Percentiles rank a stretch among this genome's conserved stretches.
These are phyloP conservation scores for Oncorhynchus gorbuscha DNA, from an alignment of 2,113 vertebrate species.

Conservation along the genomic window DNA sequence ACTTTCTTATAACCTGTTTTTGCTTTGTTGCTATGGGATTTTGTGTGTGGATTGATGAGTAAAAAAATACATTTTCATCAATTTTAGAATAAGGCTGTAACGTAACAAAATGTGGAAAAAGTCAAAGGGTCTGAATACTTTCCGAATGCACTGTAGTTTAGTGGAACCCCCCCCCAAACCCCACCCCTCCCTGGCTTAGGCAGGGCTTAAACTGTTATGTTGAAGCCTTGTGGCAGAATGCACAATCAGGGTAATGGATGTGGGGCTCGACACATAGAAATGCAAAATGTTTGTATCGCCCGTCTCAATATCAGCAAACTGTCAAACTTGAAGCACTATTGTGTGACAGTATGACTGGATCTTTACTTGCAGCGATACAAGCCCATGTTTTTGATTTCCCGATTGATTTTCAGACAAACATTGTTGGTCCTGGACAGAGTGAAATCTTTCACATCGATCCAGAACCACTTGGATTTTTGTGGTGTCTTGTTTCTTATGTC, in stretches of 20 bases:
- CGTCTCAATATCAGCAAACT: not conserved
- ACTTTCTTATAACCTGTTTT: too few relatives aligned
- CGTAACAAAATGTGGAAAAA: too few relatives aligned
- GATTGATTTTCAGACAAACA: slow-evolving; percentile 11
- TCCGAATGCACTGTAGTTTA: not conserved
- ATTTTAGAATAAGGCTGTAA: too few relatives aligned
- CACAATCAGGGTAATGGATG: not conserved
- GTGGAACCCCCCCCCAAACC: too few relatives aligned
- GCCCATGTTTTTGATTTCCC: not conserved
- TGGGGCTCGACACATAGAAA: not conserved
- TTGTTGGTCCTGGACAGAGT: not conserved
- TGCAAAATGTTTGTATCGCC: not conserved
- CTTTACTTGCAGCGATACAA: not conserved
- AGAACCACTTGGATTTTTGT: not conserved
- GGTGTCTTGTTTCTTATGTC: not conserved
- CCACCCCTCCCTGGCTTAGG: too few relatives aligned
- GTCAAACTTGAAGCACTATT: not conserved
- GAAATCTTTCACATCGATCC: not conserved
- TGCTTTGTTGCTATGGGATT: too few relatives aligned
- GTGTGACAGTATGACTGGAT: not conserved
- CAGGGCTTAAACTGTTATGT: too few relatives aligned
- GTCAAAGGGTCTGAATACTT: not conserved
- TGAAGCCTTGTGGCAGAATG: not conserved
- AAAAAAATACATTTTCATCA: too few relatives aligned
- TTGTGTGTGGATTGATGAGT: too few relatives aligned